Percentiles rank a stretch among this genome's conserved stretches.
These are phyloP conservation scores for Hippopotamyrus pictus DNA, from an alignment of 2,797 vertebrate species.

Conservation along the genomic window DNA sequence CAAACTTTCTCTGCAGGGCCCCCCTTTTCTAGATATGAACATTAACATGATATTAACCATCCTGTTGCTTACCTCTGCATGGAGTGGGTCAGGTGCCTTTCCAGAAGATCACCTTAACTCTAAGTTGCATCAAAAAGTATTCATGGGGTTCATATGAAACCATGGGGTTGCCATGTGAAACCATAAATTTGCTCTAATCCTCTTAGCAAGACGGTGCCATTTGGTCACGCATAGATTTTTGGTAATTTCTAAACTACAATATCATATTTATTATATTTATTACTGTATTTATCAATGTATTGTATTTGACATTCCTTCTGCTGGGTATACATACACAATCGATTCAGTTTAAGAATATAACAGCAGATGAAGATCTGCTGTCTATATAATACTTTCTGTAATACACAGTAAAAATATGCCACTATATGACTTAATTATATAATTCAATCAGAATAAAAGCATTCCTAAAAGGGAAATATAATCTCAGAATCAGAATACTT, in stretches of 20 bases:
- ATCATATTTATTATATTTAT: background rate
- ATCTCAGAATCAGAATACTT: background rate
- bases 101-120: background rate
- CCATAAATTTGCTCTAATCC: slow-evolving; percentile 62
- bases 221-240: slow-evolving; percentile 32
- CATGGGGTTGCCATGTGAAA: background rate
- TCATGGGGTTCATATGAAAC: background rate
- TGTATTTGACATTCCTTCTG: background rate
- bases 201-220: slow-evolving; percentile 50
- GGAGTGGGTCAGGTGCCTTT: background rate
- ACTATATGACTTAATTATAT: background rate
- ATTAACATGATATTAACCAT: too few species aligned
- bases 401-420: background rate
- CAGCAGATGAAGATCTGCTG: background rate
- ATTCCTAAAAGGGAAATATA: background rate
- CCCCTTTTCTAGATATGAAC: too few species aligned
- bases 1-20: too few species aligned
- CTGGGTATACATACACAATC: background rate
- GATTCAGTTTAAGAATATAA: background rate
- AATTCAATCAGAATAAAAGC: background rate
- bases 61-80: background rate
- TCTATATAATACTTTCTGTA: background rate
- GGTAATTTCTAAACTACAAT: background rate
- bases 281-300: background rate
- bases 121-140: background rate